A percentile compares a stretch with the other conserved stretches of the same genome.
phyloP scores from a whole-genome alignment of 2,888 invertebrate species.

The Acanthococcus lagerstroemiae region DNA sequence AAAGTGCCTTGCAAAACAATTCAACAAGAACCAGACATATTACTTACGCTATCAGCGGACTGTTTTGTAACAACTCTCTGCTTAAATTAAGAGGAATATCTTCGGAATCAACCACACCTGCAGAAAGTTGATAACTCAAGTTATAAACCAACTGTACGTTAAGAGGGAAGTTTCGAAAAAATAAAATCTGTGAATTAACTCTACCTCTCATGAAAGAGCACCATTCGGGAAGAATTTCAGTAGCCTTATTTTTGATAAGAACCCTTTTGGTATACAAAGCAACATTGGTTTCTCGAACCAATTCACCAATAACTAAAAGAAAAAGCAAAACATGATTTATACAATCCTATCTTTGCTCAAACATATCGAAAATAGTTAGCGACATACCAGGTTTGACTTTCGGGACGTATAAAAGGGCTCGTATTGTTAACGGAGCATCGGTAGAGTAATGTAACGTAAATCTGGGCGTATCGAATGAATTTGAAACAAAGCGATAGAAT shows the following conservation, averaged over 20 bases:
- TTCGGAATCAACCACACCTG: slow-evolving; percentile 93
- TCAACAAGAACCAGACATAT: neutral
- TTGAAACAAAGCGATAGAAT: slow-evolving; percentile 83
- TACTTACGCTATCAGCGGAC: slow-evolving; percentile 67
- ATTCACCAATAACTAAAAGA: slow-evolving; percentile 50
- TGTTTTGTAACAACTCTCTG: slow-evolving; percentile 89
- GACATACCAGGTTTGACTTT: slow-evolving; percentile 63
- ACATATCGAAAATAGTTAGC: neutral
- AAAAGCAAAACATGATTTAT: neutral
- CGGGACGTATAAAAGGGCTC: slow-evolving; percentile 85
- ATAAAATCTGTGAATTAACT: neutral
- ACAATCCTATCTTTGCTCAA: neutral
- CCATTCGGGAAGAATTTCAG: slow-evolving; percentile 88
- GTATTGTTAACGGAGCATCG: slow-evolving; percentile 82
- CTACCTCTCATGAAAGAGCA: slow-evolving; percentile 83
- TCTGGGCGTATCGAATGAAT: slow-evolving; percentile 75
- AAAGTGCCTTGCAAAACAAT: neutral
- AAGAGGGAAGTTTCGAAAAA: neutral
- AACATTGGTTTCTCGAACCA: slow-evolving; percentile 78
- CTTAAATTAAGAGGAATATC: slow-evolving; percentile 96
- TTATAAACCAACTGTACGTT: too few species aligned
- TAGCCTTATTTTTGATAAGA: slow-evolving; percentile 81
- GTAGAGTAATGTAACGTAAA: slow-evolving; percentile 87
- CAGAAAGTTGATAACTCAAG: slow-evolving; percentile 1
- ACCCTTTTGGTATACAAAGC: slow-evolving; percentile 86